A percentile compares a stretch with the other conserved stretches of the same genome.
phyloP scores from a whole-genome alignment of 1,140 invertebrate genomes.

The Sycobia sp. region DNA sequence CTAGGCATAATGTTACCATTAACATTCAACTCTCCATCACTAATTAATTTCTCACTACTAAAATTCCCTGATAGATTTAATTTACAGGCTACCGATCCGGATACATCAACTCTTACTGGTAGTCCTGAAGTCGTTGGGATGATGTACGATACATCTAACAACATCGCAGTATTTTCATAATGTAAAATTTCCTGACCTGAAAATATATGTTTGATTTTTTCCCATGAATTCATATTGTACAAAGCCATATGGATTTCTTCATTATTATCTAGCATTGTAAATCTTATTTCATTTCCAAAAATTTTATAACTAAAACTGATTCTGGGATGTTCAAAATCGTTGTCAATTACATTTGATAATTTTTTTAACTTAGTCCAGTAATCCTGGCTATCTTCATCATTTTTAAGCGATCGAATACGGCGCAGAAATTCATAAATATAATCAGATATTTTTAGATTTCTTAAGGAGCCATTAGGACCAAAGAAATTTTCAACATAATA shows the following conservation, averaged over 20 bases:
- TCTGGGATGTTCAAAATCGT: conserved; percentile 65
- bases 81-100: conserved; percentile 84
- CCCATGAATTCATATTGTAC: conserved; percentile 69
- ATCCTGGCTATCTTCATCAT: conserved; percentile 39
- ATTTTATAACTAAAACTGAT: conserved; percentile 67
- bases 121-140: conserved; percentile 84
- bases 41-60: conserved; percentile 60
- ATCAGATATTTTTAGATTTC: conserved; percentile 66
- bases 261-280: conserved; percentile 70
- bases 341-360: conserved; percentile 68
- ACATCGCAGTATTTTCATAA: conserved; percentile 79
- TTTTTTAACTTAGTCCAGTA: conserved; percentile 65
- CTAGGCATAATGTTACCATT: conserved; percentile 76
- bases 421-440: conserved; percentile 63
- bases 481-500: conserved; percentile 81
- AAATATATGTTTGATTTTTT: conserved; percentile 72
- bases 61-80: conserved; percentile 77
- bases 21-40: conserved; percentile 70
- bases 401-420: conserved; percentile 61
- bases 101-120: conserved; percentile 80
- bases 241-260: conserved; percentile 69
- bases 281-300: conserved; percentile 81
- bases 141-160: conserved; percentile 84
- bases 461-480: conserved; percentile 74
- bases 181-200: conserved; percentile 76